Conservation (phyloP, 2,797 vertebrate genomes). For the Peromyscus melanophrys region DNA sequence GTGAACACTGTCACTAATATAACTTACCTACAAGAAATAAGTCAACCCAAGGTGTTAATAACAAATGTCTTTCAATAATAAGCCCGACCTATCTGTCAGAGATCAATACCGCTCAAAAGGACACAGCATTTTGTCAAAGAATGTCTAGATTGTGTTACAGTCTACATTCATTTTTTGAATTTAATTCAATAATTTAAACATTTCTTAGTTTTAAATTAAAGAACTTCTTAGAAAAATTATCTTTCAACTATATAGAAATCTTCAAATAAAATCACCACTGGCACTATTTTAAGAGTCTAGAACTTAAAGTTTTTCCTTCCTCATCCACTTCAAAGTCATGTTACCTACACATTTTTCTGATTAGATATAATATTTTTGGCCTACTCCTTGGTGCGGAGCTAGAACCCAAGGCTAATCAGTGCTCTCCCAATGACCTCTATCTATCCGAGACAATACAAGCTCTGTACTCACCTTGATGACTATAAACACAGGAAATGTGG, state of each 20-base stretch:
- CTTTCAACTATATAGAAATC: constrained; percentile 36
- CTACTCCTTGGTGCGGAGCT: background rate
- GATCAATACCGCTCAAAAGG: constrained; percentile 34
- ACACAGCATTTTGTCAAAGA: background rate
- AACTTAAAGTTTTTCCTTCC: constrained; percentile 33
- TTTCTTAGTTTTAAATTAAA: constrained; percentile 44
- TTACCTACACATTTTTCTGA: constrained; percentile 53
- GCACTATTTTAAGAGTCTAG: constrained; percentile 46
- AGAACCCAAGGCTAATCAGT: background rate
- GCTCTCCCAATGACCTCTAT: background rate
- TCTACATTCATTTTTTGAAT: constrained; percentile 56
- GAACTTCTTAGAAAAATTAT: constrained; percentile 47
- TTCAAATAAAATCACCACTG: constrained; percentile 58
- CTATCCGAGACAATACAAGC: background rate
- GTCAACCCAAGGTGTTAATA: constrained; percentile 39
- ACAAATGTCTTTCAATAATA: background rate
- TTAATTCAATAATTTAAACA: constrained; percentile 48
- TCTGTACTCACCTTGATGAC: constrained; percentile 32
- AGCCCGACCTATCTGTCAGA: background rate
- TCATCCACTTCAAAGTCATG: constrained; percentile 34
- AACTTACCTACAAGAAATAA: constrained; percentile 47
- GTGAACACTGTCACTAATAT: background rate
- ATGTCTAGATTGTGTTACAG: background rate
- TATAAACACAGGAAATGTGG: constrained; percentile 22
- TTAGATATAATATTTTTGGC: background rate